Evolutionary conservation across 1,140 invertebrate genomes (phyloP), one percentile per base, ranked within the genome.

Genomic region (Pachypeltis micranthus): DNA sequence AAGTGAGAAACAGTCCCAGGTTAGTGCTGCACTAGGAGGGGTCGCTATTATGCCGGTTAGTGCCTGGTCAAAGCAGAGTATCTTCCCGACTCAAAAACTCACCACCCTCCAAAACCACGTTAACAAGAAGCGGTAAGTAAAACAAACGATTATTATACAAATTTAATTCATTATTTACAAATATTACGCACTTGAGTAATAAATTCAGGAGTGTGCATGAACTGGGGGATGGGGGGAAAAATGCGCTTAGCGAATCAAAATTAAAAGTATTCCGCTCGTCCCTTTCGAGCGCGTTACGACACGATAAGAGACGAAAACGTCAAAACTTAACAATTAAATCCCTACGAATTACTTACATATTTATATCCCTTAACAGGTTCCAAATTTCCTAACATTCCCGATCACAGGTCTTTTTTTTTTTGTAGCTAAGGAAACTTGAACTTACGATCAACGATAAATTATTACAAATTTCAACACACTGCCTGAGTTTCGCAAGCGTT

Each of bases 141-240:
- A 34, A 21, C 31, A 3, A 58, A 4, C n/a, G 12, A 29, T 59
- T 29, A 24, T 19, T 59, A 59, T 59, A 59, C 58, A 63, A 63
- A 58, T 63, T 63, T 59, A 63, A 63, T 63, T 44, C 39, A 63
- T 58, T 63, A 58, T 58, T 63, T 58, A 58, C 55, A 44, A 39
- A 39, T 44, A 63, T 58, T 59, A 63, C 59, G 23, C n/a, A 19
- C n/a, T 47, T 47, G 51, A 27, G 57, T 57, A 58, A 56, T 56
- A 63, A 58, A 31, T 31, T 63, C 27, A 59, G 44, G 27, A 26
- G 56, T 55, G 56, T 58, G 62, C 56, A 34, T 56, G 54, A 56
- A 51, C 29, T 56, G 56, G 21, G 23, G 55, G 55, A 27, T 56
- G 55, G 19, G 31, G 56, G 31, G 44, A 59, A 57, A 59, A 56